These are phyloP conservation scores for Ellobium chinense DNA, from an alignment of 2,888 invertebrate species.

Conservation along the genomic window DNA sequence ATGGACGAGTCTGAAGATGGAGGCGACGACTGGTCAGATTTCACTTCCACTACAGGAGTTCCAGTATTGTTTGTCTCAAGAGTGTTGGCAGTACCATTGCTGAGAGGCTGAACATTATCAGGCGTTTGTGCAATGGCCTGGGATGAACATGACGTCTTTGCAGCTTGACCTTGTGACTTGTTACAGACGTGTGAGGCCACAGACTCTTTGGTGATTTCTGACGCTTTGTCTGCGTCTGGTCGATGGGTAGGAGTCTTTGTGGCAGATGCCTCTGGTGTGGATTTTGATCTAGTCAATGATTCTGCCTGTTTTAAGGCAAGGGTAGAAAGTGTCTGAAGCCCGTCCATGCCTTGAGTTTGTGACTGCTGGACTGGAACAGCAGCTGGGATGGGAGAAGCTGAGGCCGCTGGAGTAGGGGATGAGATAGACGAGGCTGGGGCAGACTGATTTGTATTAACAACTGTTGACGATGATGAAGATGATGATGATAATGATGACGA, in stretches of 20 bases:
- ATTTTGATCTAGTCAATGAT: background rate
- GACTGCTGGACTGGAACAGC: constrained; percentile 46
- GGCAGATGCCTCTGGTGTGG: background rate
- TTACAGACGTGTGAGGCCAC: no score
- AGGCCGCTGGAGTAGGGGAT: constrained; percentile 44
- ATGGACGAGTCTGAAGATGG: background rate
- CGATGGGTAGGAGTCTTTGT: background rate
- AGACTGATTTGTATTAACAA: background rate
- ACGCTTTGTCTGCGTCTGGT: background rate
- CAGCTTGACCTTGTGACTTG: no score
- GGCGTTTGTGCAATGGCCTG: background rate
- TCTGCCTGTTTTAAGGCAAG: background rate
- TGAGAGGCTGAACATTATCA: background rate
- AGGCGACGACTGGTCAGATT: background rate
- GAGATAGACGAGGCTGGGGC: constrained; percentile 24
- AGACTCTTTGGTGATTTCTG: background rate
- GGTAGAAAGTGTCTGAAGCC: background rate
- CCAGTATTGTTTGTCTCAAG: background rate
- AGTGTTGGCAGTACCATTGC: background rate
- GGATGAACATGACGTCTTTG: no score
- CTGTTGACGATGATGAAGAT: background rate
- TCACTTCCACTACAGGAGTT: no score
- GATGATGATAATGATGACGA: background rate
- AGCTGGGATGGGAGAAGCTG: constrained; percentile 47
- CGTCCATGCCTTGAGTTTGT: constrained; percentile 40